Percentiles rank a stretch among this genome's conserved stretches.
Evolutionary conservation across 2,797 vertebrate species (phyloP).

Genomic region (Enteromius mattozi): DNA sequence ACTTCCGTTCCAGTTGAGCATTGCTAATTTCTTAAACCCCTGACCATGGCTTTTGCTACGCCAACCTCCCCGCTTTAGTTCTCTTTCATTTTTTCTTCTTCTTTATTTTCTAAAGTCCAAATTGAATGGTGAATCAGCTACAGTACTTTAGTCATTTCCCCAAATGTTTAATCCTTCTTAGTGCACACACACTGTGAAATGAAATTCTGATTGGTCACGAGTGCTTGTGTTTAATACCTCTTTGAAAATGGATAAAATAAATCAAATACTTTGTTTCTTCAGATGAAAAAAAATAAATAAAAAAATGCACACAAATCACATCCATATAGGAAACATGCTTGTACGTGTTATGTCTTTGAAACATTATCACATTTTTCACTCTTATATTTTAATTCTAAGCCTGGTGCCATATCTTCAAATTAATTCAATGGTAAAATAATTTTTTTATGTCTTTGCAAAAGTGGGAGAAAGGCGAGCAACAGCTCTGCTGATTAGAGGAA

Average conservation of each 20-base stretch:
- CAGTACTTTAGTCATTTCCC: conserved; percentile 70
- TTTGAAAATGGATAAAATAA: conserved; percentile 37
- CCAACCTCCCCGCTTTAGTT: conserved; percentile 61
- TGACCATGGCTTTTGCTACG: conserved; percentile 70
- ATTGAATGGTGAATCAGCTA: conserved; percentile 77
- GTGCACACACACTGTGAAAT: conserved; percentile 60
- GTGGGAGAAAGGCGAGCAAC: neutral
- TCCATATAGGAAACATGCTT: neutral
- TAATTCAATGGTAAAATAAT: neutral
- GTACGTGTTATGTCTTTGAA: neutral
- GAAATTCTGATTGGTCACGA: conserved; percentile 57
- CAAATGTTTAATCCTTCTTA: conserved; percentile 75
- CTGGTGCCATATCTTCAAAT: neutral
- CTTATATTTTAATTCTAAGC: neutral
- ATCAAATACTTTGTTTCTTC: conserved; percentile 3
- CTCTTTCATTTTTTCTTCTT: conserved; percentile 28
- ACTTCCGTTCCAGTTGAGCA: conserved; percentile 85
- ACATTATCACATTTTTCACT: neutral
- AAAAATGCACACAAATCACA: neutral
- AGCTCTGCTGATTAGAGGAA: conserved; percentile 29
- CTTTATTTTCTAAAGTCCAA: conserved; percentile 62
- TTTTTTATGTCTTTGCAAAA: neutral
- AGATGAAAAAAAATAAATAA: neutral
- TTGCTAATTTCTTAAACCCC: conserved; percentile 84
- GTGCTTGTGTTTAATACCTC: conserved; percentile 49